Percentiles rank a stretch among this genome's conserved stretches.
Evolutionary conservation across 1,140 invertebrate genomes (phyloP).

Genomic region (Drosophila oshimai): DNA sequence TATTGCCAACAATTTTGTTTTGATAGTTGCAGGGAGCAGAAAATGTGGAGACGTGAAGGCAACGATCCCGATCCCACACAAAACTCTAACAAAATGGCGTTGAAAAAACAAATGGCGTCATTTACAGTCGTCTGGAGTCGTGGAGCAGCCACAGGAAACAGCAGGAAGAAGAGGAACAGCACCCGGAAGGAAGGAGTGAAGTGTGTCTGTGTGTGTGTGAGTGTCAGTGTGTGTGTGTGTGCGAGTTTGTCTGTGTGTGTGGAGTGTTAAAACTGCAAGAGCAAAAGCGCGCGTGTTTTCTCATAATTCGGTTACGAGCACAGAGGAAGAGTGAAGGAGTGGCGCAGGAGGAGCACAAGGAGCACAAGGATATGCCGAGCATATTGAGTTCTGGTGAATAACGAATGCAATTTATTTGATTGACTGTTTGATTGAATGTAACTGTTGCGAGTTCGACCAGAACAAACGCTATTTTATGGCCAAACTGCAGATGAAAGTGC

Average conservation of each 20-base stretch:
- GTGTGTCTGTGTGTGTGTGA: neutral
- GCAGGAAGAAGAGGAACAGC: too few relatives aligned
- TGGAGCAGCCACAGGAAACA: neutral
- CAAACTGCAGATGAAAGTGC: neutral
- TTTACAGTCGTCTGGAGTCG: conserved; percentile 48
- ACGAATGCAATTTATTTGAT: conserved; percentile 78
- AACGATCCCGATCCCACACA: conserved; percentile 20
- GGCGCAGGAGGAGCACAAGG: too few relatives aligned
- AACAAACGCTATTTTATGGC: conserved; percentile 31
- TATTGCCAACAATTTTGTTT: conserved; percentile 77
- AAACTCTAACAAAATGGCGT: conserved; percentile 76
- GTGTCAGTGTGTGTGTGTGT: neutral
- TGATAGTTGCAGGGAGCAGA: conserved; percentile 53
- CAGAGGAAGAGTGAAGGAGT: too few relatives aligned
- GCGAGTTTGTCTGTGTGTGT: neutral
- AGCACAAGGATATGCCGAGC: conserved; percentile 35
- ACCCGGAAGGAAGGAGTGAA: neutral
- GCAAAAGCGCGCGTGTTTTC: conserved; percentile 41
- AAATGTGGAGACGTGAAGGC: neutral
- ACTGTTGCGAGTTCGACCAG: conserved; percentile 6
- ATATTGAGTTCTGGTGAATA: conserved; percentile 69
- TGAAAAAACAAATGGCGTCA: conserved; percentile 77
- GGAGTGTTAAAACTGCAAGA: conserved; percentile 48
- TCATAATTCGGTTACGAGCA: conserved; percentile 71
- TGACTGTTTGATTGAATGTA: conserved; percentile 77